Base-by-base conservation (phyloP, 2,797 vertebrate genomes). In the Catamblyrhynchus diadema region DNA sequence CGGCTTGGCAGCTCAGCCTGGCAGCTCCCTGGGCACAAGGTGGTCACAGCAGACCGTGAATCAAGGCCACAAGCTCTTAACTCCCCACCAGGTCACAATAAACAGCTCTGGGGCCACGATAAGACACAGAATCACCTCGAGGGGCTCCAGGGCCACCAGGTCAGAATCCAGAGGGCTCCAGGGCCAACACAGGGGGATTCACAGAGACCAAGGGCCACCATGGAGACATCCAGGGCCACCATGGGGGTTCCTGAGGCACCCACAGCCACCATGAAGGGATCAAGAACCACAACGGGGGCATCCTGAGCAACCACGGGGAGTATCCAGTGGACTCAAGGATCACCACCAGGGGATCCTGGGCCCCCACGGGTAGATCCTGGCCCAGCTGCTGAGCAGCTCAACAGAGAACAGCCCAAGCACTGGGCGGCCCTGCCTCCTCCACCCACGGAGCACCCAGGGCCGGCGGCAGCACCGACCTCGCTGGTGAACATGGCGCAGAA, bases 401-500 rank as follows among this genome's bases (percentile, higher is more conserved):
- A 48, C 16, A 37, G 42, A 69, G 41, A 53, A 44, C 32, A 44
- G 51, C 78, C 28, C 27, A 18, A 41, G 32, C 42, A 5, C 0
- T 2, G 65, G 45, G 50, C 25, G 1, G 25, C 87, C 87, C 87
- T 47, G 66, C 74, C 75, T 93, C 82, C 93, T 80, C 67, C 84
- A 47, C 86, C 83, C 69, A 3, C 51, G 4, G 30, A 22, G 70
- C 72, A 20, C 48, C 69, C 77, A 16, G 28, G 64, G 74, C 51
- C 33, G 30, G 53, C 45, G 70, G 81, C 47, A 69, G 17, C 82
- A 95, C 96, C 97, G 98, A 99, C 99, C 99, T 99, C 99, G 91
- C 99, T 99, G 53, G 99, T 99, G 98, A 99, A 99, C 99, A 99
- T 99, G 97, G 99, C 99, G 96, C 99, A 99, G 97, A 99, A 99